These are phyloP conservation scores for Lampris megalopsis DNA, from an alignment of 2,113 vertebrate genomes.

Conservation along the genomic window DNA sequence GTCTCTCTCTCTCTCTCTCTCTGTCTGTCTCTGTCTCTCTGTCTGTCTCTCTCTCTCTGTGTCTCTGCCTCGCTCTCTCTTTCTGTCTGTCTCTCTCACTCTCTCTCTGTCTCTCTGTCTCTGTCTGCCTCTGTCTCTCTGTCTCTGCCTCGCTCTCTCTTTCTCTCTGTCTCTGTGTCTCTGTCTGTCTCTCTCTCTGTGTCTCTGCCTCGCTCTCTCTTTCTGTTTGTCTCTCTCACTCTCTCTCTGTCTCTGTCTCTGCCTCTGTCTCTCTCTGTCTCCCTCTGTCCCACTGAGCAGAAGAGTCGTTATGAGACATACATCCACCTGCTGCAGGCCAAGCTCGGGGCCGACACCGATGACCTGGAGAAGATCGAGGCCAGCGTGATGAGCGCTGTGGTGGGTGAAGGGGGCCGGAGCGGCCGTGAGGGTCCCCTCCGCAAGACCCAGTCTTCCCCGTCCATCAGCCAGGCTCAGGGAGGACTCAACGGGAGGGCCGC, in stretches of 20 bases:
- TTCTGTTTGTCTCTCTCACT: slow-evolving; percentile 37
- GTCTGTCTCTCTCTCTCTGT: neutral
- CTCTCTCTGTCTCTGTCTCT: too few species aligned
- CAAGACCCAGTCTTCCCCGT: slow-evolving; percentile 95
- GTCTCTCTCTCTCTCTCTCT: neutral
- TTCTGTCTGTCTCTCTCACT: slow-evolving; percentile 24
- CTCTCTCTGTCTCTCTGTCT: slow-evolving; percentile 41
- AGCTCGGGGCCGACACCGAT: slow-evolving; percentile 89
- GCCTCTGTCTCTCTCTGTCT: too few species aligned
- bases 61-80: neutral
- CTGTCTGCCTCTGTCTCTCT: slow-evolving; percentile 50
- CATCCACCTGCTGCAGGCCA: slow-evolving; percentile 90
- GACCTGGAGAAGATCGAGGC: slow-evolving; percentile 95
- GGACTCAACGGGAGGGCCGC: slow-evolving; percentile 81
- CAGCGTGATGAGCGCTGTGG: slow-evolving; percentile 82
- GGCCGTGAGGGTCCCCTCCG: slow-evolving; percentile 87
- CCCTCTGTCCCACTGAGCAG: slow-evolving; percentile 76
- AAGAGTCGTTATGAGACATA: slow-evolving; percentile 97
- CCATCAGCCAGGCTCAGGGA: slow-evolving; percentile 89
- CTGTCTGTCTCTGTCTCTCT: neutral
- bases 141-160: slow-evolving; percentile 42
- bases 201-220: neutral
- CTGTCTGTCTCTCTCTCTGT: neutral
- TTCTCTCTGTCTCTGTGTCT: slow-evolving; percentile 10
- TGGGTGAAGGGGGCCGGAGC: slow-evolving; percentile 69